A percentile compares a stretch with the other conserved stretches of the same genome.
Evolutionary conservation across 2,113 vertebrate species (phyloP).

Genomic region (Xiphophorus couchianus): DNA sequence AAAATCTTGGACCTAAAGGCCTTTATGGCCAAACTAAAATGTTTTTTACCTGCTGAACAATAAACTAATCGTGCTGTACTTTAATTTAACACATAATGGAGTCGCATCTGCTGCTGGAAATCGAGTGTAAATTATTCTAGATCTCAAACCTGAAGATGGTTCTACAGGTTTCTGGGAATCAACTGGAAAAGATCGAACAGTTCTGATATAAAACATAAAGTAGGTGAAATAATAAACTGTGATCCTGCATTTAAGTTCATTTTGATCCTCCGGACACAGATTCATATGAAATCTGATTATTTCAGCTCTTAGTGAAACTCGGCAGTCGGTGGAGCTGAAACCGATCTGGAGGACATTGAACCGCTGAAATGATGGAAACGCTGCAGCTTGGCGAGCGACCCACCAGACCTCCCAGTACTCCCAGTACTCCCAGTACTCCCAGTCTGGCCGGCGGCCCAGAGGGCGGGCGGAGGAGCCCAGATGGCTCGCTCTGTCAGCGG

Average conservation of each 20-base stretch:
- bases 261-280: neutral
- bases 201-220: no score
- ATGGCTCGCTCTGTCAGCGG: conserved; percentile 74
- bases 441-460: conserved; percentile 60
- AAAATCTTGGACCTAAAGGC: no score
- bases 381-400: conserved; percentile 44
- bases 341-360: conserved; percentile 6
- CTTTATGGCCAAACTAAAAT: no score
- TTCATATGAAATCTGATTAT: conserved; percentile 23
- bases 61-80: no score
- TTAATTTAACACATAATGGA: no score
- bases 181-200: no score
- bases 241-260: neutral
- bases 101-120: no score
- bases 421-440: conserved; percentile 45
- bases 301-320: conserved; percentile 26
- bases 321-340: conserved; percentile 15
- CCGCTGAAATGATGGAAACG: conserved; percentile 49
- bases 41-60: no score
- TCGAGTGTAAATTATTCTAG: no score
- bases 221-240: neutral
- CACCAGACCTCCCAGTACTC: conserved; percentile 48
- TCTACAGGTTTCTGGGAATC: no score
- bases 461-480: conserved; percentile 71
- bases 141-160: no score